Base-by-base conservation (phyloP, 92 coral and sea anemone species). In the Paramuricea clavata region DNA sequence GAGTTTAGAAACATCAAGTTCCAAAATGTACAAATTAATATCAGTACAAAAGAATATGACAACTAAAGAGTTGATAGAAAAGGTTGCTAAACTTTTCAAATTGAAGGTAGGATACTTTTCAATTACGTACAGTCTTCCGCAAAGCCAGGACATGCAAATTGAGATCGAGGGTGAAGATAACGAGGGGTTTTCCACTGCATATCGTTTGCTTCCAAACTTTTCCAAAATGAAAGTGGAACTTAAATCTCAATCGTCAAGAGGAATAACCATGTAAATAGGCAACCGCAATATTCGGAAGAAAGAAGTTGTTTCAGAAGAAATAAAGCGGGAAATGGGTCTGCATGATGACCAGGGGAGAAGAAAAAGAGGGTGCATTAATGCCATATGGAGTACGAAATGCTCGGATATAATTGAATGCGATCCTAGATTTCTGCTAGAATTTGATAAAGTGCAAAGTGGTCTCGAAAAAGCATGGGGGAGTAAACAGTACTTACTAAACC, bases 291-390 rank as follows among this genome's bases (percentile, higher is more conserved):
- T 22, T 28, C 7, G 76, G 26, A 12, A 15, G 9, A 69, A 69
- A 34, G 76, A 69, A 41, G 28, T 22, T 1, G 44, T 89, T 26
- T 42, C 92, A 2, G 89, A 89, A 41, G 34, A 57, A 43, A n/a
- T 89, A 1, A 92, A 89, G 69, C 21, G 93, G 57, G 94, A 92
- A 56, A 86, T 92, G 87, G 93, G 93, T 7, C 62, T 92, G 22
- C 93, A 89, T 30, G 75, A 81, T 86, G 83, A 86, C 36, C 22
- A 54, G 2, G 89, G 93, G 27, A 81, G 86, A 70, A 34, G 78
- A 6, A 85, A 54, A 68, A 69, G 86, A 31, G 87, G 85, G 26
- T 89, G 49, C 54, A 1, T 92, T 17, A 82, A 92, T 86, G 86
- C 74, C 30, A 92, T 62, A 36, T 92, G 90, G 94, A 73, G 88